Conservation (phyloP, 2,113 vertebrate genomes). For the Circaetus gallicus region DNA sequence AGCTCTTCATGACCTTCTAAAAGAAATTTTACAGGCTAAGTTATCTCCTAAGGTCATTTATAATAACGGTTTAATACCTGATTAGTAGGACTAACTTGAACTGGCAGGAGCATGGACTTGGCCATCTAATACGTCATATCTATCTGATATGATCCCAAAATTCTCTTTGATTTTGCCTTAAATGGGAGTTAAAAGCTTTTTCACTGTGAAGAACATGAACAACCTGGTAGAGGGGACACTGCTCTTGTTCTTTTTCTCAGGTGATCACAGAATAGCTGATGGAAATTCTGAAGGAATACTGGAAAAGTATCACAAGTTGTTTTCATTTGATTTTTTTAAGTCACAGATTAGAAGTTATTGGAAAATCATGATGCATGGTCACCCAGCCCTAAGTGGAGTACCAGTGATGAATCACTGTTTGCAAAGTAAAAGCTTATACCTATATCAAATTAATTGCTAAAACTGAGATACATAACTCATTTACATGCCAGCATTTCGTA, state of each 20-base stretch:
- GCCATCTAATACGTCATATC: not conserved
- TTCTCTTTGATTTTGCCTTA: not conserved
- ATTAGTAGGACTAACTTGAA: slow-evolving; percentile 20
- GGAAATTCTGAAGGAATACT: not conserved
- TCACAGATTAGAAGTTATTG: not conserved
- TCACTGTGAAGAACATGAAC: not conserved
- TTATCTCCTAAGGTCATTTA: not conserved
- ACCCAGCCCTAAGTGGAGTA: not conserved
- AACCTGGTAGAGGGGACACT: not conserved
- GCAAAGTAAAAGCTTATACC: not conserved
- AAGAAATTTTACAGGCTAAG: slow-evolving; percentile 4
- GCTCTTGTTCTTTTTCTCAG: not conserved
- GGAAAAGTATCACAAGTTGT: not conserved
- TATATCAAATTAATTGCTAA: not conserved
- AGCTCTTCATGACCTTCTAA: slow-evolving; percentile 9
- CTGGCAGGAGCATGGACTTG: not conserved
- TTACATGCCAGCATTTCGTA: not conserved
- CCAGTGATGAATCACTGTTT: not conserved
- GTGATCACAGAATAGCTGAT: not conserved
- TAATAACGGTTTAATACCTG: slow-evolving; percentile 8
- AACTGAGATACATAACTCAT: not conserved
- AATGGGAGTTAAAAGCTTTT: not conserved
- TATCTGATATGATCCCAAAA: not conserved
- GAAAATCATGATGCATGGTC: not conserved
- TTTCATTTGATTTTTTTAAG: not conserved